These are phyloP conservation scores for Malurus alboscapulatus DNA, from an alignment of 2,113 vertebrate species.

Conservation along the genomic window DNA sequence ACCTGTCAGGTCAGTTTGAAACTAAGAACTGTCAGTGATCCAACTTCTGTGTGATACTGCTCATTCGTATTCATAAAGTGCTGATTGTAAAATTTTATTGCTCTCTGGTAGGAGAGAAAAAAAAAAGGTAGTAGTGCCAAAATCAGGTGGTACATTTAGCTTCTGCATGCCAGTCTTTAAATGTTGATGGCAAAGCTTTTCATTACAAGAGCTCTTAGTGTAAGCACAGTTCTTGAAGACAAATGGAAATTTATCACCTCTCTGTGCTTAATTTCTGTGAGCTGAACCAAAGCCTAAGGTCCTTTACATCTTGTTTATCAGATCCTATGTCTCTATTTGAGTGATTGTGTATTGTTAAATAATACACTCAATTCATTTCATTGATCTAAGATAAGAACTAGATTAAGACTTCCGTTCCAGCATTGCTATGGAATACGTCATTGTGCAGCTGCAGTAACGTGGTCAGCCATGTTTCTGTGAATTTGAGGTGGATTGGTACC, in stretches of 20 bases:
- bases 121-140: not conserved
- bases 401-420: not conserved
- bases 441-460: not conserved
- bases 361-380: not conserved
- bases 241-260: not conserved
- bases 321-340: not conserved
- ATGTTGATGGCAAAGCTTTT: not conserved
- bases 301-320: not conserved
- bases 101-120: not conserved
- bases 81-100: not conserved
- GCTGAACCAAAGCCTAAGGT: not conserved
- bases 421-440: not conserved
- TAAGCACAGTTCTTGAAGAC: not conserved
- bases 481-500: not conserved
- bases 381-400: not conserved
- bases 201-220: not conserved
- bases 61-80: not conserved
- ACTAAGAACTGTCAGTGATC: not conserved
- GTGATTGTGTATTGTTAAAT: not conserved
- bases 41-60: not conserved
- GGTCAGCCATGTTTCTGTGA: not conserved
- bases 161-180: not conserved
- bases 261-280: not conserved
- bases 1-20: conserved; percentile 70
- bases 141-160: not conserved